Base-by-base conservation (phyloP, 1,140 invertebrate genomes). In the Philaenus spumarius region DNA sequence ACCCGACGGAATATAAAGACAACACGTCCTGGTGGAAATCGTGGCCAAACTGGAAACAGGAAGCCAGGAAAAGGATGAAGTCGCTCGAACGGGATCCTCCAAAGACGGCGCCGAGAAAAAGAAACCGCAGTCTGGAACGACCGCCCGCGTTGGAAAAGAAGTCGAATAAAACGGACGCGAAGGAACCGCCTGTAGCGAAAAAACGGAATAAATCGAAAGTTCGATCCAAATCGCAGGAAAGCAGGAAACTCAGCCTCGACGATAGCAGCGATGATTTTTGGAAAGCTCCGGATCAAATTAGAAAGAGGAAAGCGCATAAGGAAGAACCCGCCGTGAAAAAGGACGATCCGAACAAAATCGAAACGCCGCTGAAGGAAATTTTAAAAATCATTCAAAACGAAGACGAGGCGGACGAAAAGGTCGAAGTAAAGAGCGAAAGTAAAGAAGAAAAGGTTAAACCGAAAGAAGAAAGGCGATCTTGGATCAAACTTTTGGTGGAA, bases 231-330 rank as follows among this genome's bases (percentile, higher is more conserved):
- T 17, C 6, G 43, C 24, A 46, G 55, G 53, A 55, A 23, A 23
- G 46, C 15, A 50, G 50, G 3, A 3, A 9, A 26, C 50, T 19
- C n/a, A 58, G 56, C 15, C 12, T 58, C 5, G 42, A 58, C 20
- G 60, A 64, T 11, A 62, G 55, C 26, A 64, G 62, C 50, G 64
- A 66, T 51, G 64, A 64, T 14, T 66, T 66, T 42, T 66, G 64
- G 64, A 66, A 64, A 45, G 43, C 62, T 17, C 50, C 48, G 12
- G 20, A 40, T 50, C 24, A 34, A 15, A 11, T 51, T 30, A 37
- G 50, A 22, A 53, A 39, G 20, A 53, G 50, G 20, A 30, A 26
- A 1, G 50, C 37, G 1, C 22, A 26, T 15, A 26, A 53, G 11
- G 34, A 26, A 37, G 34, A 52, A 42, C 26, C 26, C 3, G 26